Conservation (phyloP, 92 coral and sea anemone species). For the Umimayanthus kanabou region DNA sequence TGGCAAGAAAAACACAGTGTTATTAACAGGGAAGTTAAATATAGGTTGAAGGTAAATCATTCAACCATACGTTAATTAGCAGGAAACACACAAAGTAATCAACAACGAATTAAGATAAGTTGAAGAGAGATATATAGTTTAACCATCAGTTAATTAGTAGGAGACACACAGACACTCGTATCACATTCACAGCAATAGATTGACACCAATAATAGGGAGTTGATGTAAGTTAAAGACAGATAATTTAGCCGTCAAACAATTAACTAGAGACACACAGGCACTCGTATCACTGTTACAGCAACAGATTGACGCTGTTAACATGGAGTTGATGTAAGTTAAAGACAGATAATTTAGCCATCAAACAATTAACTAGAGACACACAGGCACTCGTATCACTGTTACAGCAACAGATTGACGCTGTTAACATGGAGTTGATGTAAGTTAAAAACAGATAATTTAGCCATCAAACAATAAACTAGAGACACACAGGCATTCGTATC, state of each 20-base stretch:
- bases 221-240: conserved; percentile 18
- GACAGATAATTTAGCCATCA: no score
- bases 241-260: no score
- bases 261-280: conserved; percentile 6
- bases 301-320: conserved; percentile 92
- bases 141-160: not conserved
- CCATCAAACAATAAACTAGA: not conserved
- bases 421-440: not conserved
- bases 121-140: no score
- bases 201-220: conserved; percentile 87
- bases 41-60: no score
- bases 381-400: conserved; percentile 74
- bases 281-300: conserved; percentile 89
- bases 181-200: conserved; percentile 93
- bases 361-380: no score
- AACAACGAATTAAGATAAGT: no score
- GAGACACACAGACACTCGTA: conserved; percentile 75
- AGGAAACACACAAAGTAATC: conserved; percentile 67
- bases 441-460: not conserved
- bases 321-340: conserved; percentile 58
- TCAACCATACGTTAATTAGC: not conserved
- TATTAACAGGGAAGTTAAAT: no score
- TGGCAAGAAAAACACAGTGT: no score
- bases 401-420: conserved; percentile 96
- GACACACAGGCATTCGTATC: conserved; percentile 78